Evolutionary conservation across 2,113 vertebrate genomes (phyloP).

Genomic region (Corythornis cristatus): DNA sequence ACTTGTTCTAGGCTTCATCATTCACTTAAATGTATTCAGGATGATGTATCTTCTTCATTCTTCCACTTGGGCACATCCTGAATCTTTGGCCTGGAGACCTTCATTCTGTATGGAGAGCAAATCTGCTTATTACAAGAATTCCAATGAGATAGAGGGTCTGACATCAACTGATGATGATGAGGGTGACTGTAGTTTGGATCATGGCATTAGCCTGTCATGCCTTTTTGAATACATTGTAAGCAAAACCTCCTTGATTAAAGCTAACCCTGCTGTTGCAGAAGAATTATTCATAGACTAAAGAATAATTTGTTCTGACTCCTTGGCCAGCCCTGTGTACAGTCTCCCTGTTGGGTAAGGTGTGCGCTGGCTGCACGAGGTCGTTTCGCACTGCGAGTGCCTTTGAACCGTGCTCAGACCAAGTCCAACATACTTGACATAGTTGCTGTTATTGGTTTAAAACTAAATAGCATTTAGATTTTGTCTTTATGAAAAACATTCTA

Average conservation of each 20-base stretch:
- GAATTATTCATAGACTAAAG: background rate
- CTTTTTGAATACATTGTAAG: background rate
- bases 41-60: background rate
- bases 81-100: background rate
- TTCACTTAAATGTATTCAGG: background rate
- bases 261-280: background rate
- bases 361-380: background rate
- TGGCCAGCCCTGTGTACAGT: background rate
- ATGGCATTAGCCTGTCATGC: background rate
- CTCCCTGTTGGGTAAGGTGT: background rate
- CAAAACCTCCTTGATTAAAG: background rate
- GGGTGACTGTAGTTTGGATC: background rate
- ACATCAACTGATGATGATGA: background rate
- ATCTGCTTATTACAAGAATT: background rate
- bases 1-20: background rate
- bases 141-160: background rate
- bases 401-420: background rate
- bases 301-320: background rate
- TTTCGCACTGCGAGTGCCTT: background rate
- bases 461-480: background rate
- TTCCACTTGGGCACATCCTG: background rate
- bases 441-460: background rate
- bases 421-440: background rate
- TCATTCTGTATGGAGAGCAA: background rate
- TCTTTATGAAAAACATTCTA: background rate